phyloP scores from a whole-genome alignment of 1,140 invertebrate genomes.

The Solenopsis invicta region DNA sequence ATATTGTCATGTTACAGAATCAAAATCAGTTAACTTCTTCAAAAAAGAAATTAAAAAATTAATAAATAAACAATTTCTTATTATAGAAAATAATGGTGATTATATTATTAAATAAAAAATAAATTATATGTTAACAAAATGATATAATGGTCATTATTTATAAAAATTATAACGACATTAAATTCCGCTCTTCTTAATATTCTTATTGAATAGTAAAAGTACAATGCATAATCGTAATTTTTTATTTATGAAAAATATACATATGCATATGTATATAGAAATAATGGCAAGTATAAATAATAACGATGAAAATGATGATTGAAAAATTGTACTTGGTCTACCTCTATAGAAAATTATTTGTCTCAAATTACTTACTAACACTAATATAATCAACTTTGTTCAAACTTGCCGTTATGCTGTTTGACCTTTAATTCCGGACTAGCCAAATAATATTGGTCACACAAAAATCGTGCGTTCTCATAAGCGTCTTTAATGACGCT shows the following conservation, averaged over 20 bases:
- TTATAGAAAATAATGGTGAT: too few relatives aligned
- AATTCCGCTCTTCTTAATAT: background rate
- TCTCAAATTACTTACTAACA: slow-evolving; percentile 75
- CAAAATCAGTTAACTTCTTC: too few relatives aligned
- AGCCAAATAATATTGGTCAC: slow-evolving; percentile 98
- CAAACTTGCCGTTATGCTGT: slow-evolving; percentile 91
- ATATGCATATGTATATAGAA: background rate
- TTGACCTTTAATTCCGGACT: slow-evolving; percentile 95
- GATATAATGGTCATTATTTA: too few relatives aligned
- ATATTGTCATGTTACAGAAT: too few relatives aligned
- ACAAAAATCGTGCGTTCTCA: slow-evolving; percentile 98
- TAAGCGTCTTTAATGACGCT: slow-evolving; percentile 96
- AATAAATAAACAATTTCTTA: too few relatives aligned
- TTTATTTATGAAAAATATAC: background rate
- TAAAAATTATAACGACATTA: too few relatives aligned
- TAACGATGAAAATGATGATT: background rate
- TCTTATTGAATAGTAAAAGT: background rate
- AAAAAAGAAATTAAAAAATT: too few relatives aligned
- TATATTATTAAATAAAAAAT: too few relatives aligned
- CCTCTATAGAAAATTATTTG: slow-evolving; percentile 36
- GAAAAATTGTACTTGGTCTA: slow-evolving; percentile 13
- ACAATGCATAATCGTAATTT: background rate
- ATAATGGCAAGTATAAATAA: background rate
- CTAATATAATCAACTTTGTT: slow-evolving; percentile 78
- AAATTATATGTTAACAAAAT: too few relatives aligned